Evolutionary conservation across 2,797 vertebrate genomes (phyloP), one percentile per base, ranked within the genome.

Genomic region (Chloroceryle amazona): DNA sequence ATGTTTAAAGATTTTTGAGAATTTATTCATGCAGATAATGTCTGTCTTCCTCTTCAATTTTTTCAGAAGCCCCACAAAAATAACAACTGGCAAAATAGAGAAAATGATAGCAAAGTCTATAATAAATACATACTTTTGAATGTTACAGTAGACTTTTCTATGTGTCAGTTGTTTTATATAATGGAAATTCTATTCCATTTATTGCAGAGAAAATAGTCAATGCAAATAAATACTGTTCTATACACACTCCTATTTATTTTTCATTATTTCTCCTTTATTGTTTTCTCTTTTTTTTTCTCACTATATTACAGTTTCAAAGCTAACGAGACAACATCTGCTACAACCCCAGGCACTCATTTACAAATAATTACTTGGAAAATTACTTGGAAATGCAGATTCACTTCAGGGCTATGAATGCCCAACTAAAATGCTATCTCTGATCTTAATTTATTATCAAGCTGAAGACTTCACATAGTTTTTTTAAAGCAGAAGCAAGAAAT

Each of bases 281-380:
- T 25, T 75, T 85, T 80, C 1, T 44, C 26, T 18, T n/a, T 31
- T n/a, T 58, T 13, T 49, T 73, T 73, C 52, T 52, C 9, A 79
- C 22, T 23, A 8, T 58, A 13, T 63, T 51, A 80, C 9, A 25
- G 31, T 51, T 39, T 75, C 82, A 73, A 93, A 88, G 44, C 10
- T 80, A 74, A 91, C 37, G 18, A 82, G 75, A 63, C 31, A 90
- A 80, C 46, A 90, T 91, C 51, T 95, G 81, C n/a, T 73, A 81
- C 49, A 47, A 78, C 37, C 42, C 13, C 51, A 86, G 57, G 54
- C 79, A 86, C 2, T 3, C 33, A 80, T 42, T 94, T 70, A 63
- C 33, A 89, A 90, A 82, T 61, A 93, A 92, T 86, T 88, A 90
- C 47, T 86, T 88, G 49, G 79, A 95, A 96, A 89, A 90, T 89